phyloP scores from a whole-genome alignment of 2,888 invertebrate genomes.

The Andrena flavipes region DNA sequence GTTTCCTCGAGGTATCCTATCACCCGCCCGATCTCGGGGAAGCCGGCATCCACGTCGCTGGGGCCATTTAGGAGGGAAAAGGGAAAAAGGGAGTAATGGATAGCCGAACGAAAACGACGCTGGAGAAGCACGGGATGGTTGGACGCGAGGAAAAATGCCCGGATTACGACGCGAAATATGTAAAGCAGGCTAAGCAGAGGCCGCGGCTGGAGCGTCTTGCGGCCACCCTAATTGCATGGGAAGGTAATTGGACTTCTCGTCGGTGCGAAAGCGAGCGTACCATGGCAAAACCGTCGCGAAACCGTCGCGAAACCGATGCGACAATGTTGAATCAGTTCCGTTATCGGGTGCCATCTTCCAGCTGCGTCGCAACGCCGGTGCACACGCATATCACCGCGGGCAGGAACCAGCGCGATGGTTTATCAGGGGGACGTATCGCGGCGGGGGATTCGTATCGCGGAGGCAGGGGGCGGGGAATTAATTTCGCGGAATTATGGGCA shows the following conservation, averaged over 20 bases:
- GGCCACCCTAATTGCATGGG: constrained; percentile 32
- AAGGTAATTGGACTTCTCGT: constrained; percentile 24
- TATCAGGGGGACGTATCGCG: constrained; percentile 28
- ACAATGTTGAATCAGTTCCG: constrained; percentile 19
- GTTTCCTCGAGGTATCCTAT: constrained; percentile 11
- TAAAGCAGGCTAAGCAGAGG: not conserved
- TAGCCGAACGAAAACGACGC: not conserved
- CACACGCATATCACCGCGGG: constrained; percentile 29
- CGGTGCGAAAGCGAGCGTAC: not conserved
- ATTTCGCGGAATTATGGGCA: constrained; percentile 63
- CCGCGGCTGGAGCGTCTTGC: not conserved
- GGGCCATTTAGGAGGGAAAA: not conserved
- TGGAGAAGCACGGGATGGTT: not conserved
- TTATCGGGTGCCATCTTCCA: constrained; percentile 47
- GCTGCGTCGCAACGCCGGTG: constrained; percentile 13
- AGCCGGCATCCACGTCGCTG: not conserved
- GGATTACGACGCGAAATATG: not conserved
- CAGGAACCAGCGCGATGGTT: constrained; percentile 9
- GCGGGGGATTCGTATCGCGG: constrained; percentile 29
- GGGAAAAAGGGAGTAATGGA: not conserved
- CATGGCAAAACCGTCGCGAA: constrained; percentile 17
- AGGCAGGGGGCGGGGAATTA: constrained; percentile 55
- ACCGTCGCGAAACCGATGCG: constrained; percentile 18
- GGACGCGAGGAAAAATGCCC: not conserved
- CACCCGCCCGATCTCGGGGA: not conserved